Conservation (phyloP, 2,113 vertebrate genomes). For the Elgaria multicarinata region DNA sequence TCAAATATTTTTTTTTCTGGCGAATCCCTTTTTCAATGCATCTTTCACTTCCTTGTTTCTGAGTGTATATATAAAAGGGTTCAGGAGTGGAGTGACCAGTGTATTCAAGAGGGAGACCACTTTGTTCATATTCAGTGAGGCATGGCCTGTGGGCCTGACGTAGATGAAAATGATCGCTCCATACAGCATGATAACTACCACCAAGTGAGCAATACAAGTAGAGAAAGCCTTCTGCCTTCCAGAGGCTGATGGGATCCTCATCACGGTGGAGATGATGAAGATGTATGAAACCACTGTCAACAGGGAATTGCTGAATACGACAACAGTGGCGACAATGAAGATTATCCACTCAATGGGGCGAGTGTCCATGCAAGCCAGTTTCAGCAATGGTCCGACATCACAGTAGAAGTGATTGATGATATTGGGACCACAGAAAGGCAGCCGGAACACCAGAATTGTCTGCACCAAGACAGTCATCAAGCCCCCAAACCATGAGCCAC, state of each 20-base stretch:
- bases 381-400: no score
- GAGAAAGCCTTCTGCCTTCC: slow-evolving; percentile 63
- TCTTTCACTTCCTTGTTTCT: slow-evolving; percentile 65
- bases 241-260: slow-evolving; percentile 49
- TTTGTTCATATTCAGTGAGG: slow-evolving; percentile 56
- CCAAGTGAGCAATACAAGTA: slow-evolving; percentile 61
- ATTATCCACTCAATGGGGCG: neutral
- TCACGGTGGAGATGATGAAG: slow-evolving; percentile 57
- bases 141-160: slow-evolving; percentile 53
- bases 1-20: neutral
- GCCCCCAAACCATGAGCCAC: slow-evolving; percentile 13
- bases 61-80: slow-evolving; percentile 66
- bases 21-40: slow-evolving; percentile 42
- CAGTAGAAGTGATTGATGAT: slow-evolving; percentile 19
- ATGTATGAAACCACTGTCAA: slow-evolving; percentile 49
- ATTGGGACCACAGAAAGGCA: slow-evolving; percentile 28
- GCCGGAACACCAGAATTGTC: neutral
- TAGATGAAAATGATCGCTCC: slow-evolving; percentile 65
- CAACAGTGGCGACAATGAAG: slow-evolving; percentile 16
- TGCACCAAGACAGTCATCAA: slow-evolving; percentile 1
- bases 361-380: neutral
- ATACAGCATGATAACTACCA: slow-evolving; percentile 51
- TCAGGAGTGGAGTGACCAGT: slow-evolving; percentile 57
- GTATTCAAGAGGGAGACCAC: slow-evolving; percentile 63
- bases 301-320: slow-evolving; percentile 51